Base-by-base conservation (phyloP, 2,888 invertebrate species). In the Latrodectus hesperus region DNA sequence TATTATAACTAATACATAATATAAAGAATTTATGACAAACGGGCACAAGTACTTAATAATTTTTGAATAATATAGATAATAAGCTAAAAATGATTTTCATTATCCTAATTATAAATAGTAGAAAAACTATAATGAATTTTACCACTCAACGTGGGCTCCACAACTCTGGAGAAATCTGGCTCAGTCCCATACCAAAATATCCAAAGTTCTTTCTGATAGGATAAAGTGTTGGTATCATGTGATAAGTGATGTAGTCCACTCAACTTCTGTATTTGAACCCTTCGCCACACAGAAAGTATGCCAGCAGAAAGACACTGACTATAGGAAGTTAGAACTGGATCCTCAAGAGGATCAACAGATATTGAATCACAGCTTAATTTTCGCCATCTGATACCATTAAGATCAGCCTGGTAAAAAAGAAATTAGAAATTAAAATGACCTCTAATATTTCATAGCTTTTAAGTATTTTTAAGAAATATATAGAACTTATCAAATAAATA, bases 171-270 rank as follows among this genome's bases (percentile, higher is more conserved):
- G 90, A 98, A 94, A 93, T 97, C 97, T 81, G 98, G 98, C 93
- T 98, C 97, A 92, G 98, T 98, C 92, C 98, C 98, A 94, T 99
- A 99, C 99, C 99, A 99, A 94, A 99, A 99, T 93, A 99, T 96
- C 99, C 99, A 99, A 89, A 99, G 95, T 93, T 99, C 99, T 94
- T 99, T 99, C n/a, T 49, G 16, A 22, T 68, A 74, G 8, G 70
- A 79, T 26, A 82, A 71, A 26, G 65, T 75, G 22, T 17, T 80
- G 17, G 17, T 70, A 49, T 86, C 79, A 22, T 85, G 84, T 38
- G 68, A 67, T 22, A 64, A 72, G 14, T 75, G 70, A 64, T 89
- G 78, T 3, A 68, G 82, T 84, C 96, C 96, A 84, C 96, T 96
- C 95, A 91, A 96, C 96, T 92, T 95, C 95, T 91, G 96, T 94